phyloP scores from a whole-genome alignment of 1,140 invertebrate genomes.

The Sarcophaga bullata region DNA sequence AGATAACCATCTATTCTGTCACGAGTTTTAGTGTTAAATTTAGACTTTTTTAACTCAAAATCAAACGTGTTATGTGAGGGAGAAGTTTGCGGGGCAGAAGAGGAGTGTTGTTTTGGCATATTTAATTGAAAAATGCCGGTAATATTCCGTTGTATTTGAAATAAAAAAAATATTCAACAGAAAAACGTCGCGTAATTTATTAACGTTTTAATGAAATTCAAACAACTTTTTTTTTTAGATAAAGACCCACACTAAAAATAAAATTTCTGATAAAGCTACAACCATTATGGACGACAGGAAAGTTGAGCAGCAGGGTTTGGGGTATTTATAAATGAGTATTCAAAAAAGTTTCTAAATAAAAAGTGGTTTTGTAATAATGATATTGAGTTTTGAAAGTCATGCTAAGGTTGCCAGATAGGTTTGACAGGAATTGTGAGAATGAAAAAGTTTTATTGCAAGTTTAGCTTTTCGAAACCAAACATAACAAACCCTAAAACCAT shows the following conservation, averaged over 20 bases:
- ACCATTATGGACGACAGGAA: neutral
- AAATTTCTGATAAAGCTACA: neutral
- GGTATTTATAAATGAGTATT: neutral
- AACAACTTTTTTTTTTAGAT: neutral
- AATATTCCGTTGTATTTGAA: neutral
- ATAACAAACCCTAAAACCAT: too few relatives aligned
- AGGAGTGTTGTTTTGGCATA: too few relatives aligned
- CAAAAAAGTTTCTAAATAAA: conserved; percentile 4
- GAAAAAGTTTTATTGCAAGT: too few relatives aligned
- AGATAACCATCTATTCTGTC: too few relatives aligned
- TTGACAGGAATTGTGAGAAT: too few relatives aligned
- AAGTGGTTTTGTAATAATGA: neutral
- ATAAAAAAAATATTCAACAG: neutral
- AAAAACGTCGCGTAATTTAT: neutral
- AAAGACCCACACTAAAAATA: neutral
- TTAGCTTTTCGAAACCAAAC: too few relatives aligned
- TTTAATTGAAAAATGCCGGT: neutral
- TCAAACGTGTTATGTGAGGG: too few relatives aligned
- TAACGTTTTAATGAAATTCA: conserved; percentile 4
- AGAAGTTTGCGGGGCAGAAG: too few relatives aligned
- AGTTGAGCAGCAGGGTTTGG: neutral
- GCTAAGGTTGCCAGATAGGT: neutral
- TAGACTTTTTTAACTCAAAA: too few relatives aligned
- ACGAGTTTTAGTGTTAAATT: too few relatives aligned
- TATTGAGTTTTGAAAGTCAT: too few relatives aligned